These are phyloP conservation scores for Anolis carolinensis DNA, from an alignment of 2,113 vertebrate genomes.

Conservation along the genomic window DNA sequence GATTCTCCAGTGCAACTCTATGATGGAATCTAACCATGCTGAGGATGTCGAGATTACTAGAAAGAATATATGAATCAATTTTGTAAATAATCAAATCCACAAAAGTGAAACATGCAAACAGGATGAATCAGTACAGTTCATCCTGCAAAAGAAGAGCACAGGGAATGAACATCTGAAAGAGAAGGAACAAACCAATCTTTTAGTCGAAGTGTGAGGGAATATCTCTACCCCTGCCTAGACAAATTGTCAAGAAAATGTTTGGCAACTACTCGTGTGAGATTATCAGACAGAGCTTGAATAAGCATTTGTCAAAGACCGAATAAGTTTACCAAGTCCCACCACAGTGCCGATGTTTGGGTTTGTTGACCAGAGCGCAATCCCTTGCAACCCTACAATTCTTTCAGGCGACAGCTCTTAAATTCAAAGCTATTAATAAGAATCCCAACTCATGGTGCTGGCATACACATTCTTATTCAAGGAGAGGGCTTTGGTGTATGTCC, in stretches of 20 bases:
- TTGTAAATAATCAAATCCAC: too few species aligned
- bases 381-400: background rate
- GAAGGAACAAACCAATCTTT: background rate
- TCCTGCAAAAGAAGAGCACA: background rate
- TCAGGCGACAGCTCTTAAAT: background rate
- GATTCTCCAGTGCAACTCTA: too few species aligned
- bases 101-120: too few species aligned
- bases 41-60: too few species aligned
- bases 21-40: too few species aligned
- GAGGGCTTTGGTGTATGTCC: background rate
- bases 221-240: background rate
- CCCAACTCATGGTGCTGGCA: background rate
- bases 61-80: too few species aligned
- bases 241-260: background rate
- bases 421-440: background rate
- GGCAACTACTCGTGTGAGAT: background rate
- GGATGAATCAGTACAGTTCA: background rate
- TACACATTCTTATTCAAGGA: background rate
- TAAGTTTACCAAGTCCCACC: background rate
- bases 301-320: slow-evolving; percentile 6
- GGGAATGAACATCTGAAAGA: background rate
- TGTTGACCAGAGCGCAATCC: background rate
- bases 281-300: background rate
- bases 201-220: background rate
- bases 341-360: background rate